Base-by-base conservation (phyloP, 2,888 invertebrate species). In the Drosophila nr. perissopoda region DNA sequence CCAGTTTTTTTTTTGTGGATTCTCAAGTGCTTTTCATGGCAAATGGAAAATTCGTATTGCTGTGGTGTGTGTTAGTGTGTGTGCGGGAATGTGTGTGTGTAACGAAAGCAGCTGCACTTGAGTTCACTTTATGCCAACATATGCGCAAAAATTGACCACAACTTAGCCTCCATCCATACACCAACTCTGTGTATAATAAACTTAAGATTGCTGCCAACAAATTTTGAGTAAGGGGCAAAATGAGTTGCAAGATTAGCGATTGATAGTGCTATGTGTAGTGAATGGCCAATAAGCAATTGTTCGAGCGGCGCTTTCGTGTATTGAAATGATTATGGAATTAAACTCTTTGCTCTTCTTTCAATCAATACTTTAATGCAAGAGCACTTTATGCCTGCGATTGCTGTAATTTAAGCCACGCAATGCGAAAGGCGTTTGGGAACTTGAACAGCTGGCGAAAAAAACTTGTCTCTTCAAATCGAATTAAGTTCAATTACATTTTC, bases 401-500 rank as follows among this genome's bases (percentile, higher is more conserved):
- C 27, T 51, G 53, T 29, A 54, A 36, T 65, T 76, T 49, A 59
- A 66, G 63, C 53, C 49, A 52, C 21, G 42, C 46, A 60, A 8
- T 51, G 40, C 52, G 56, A 59, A 63, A 70, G 71, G 70, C 67
- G 79, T 83, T 88, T 87, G 87, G 64, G 90, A 87, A 83, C 74
- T 76, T 73, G 77, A 72, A 74, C 87, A 87, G 89, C 89, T 87
- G 87, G 61, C 81, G 27, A n/a, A 38, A 81, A 88, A 86, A 89
- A 90, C 87, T 79, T 90, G 83, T 86, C 87, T 81, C 38, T 38
- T 81, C 81, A 86, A 87, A 88, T 90, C 90, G 87, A 87, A 90
- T 90, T 87, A 87, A 90, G 87, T 87, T 87, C 87, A 88, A 88
- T 88, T 90, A 88, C 89, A 89, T 70, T 75, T 77, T 75, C 73